Evolutionary conservation across 2,113 vertebrate genomes (phyloP), one percentile per base, ranked within the genome.

Genomic region (Phalacrocorax pelagicus): DNA sequence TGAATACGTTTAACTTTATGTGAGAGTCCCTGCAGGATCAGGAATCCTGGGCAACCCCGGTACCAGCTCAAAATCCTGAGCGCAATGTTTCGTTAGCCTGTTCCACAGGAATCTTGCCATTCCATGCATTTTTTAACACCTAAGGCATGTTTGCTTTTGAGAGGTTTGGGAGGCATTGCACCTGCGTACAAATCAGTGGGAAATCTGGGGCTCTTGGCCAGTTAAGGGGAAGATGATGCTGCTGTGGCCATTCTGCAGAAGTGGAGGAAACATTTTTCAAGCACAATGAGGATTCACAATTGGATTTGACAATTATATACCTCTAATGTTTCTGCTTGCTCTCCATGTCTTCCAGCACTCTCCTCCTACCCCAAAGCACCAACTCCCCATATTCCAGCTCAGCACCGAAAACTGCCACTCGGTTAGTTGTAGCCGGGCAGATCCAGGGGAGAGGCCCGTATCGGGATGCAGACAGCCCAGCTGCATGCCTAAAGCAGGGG

Each of bases 401-500:
- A 51, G 36, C 58, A 14, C 34, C 17, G 0, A 19, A 38, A 32
- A 5, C n/a, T 19, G 15, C 44, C 12, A 2, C 23, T 29, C 47
- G 15, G 29, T 22, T 16, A 32, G n/a, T 3, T 11, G 26, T 22
- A 63, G 42, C 72, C 65, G 20, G 32, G 44, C 42, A 21, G 61
- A 26, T 5, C 47, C 7, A 0, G 42, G 34, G 52, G 6, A 44
- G 19, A 17, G 27, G 29, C 18, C 38, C 5, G 1, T 3, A 12
- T 11, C 0, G 0, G 32, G 12, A 36, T 2, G 5, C 46, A 26
- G 65, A 5, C 22, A 5, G 12, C 36, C 47, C 36, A 5, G 32
- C 29, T 4, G 30, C 34, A 19, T 1, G 12, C 32, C 15, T 13
- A 29, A 38, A 65, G 32, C 42, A 20, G 0, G 9, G 29, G 26